Percentiles rank a stretch among this genome's conserved stretches.
These are phyloP conservation scores for Brachypalpus laphriformis DNA, from an alignment of 2,888 invertebrate genomes.

Conservation along the genomic window DNA sequence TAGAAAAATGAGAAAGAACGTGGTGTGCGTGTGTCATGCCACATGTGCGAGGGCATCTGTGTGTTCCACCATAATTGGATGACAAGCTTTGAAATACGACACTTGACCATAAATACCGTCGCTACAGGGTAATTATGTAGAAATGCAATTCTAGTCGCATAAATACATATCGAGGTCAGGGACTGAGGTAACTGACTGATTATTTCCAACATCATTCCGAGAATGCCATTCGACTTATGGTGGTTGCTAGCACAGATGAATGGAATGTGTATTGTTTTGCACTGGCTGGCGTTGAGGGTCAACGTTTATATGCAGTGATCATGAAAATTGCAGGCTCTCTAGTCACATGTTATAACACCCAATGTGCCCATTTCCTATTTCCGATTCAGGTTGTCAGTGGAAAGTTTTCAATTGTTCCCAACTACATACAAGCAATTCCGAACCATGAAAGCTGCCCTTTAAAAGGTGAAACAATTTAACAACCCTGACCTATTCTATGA, in stretches of 20 bases:
- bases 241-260: background rate
- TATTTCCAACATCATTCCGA: background rate
- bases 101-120: background rate
- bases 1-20: background rate
- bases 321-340: background rate
- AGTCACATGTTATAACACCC: too few relatives aligned
- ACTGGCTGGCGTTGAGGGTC: background rate
- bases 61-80: conserved; percentile 35
- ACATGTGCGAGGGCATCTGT: conserved; percentile 3
- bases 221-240: background rate
- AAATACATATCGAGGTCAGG: conserved; percentile 12
- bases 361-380: background rate
- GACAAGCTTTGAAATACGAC: conserved; percentile 10
- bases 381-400: background rate
- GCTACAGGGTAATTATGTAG: conserved; percentile 1
- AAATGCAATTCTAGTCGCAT: conserved; percentile 24
- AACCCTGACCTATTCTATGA: conserved; percentile 1
- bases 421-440: background rate
- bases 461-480: too few relatives aligned
- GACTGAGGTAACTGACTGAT: conserved; percentile 10
- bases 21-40: background rate
- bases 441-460: too few relatives aligned
- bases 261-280: background rate
- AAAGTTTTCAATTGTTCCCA: too few relatives aligned
- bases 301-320: background rate